Percentiles rank a stretch among this genome's conserved stretches.
Evolutionary conservation across 2,113 vertebrate genomes (phyloP).

Genomic region (Microtus richardsoni): DNA sequence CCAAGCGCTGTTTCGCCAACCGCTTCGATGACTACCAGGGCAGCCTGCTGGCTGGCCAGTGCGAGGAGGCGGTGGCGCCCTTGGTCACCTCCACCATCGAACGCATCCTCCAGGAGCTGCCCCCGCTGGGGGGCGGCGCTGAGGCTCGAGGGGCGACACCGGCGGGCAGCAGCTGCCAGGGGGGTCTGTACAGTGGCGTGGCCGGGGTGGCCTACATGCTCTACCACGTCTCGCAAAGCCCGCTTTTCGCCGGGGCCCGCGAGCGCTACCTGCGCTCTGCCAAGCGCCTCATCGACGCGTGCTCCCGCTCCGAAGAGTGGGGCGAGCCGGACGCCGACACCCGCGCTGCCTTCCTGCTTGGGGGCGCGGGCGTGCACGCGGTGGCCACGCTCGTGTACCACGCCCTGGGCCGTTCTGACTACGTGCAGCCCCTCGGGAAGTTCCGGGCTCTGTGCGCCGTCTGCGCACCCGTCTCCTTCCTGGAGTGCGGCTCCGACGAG

Average conservation of each 20-base stretch:
- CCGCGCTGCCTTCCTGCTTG: slow-evolving; percentile 92
- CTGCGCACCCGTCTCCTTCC: slow-evolving; percentile 90
- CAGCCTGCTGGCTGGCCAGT: slow-evolving; percentile 87
- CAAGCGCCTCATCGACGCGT: slow-evolving; percentile 91
- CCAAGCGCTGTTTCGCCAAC: slow-evolving; percentile 92
- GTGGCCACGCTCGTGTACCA: slow-evolving; percentile 92
- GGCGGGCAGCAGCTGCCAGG: slow-evolving; percentile 84
- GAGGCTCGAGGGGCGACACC: slow-evolving; percentile 70
- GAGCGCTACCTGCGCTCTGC: slow-evolving; percentile 90
- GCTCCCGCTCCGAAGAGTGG: slow-evolving; percentile 88
- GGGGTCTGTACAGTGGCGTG: slow-evolving; percentile 91
- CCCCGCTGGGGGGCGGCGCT: slow-evolving; percentile 75
- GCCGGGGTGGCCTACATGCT: slow-evolving; percentile 94
- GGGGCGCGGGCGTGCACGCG: slow-evolving; percentile 91
- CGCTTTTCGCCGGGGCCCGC: slow-evolving; percentile 88
- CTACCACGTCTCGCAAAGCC: slow-evolving; percentile 91
- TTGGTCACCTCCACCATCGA: slow-evolving; percentile 89
- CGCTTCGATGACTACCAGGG: slow-evolving; percentile 93
- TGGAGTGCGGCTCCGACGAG: slow-evolving; percentile 94
- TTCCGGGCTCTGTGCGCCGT: slow-evolving; percentile 91
- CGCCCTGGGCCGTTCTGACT: slow-evolving; percentile 89
- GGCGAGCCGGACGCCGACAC: slow-evolving; percentile 90
- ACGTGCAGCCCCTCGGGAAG: slow-evolving; percentile 89
- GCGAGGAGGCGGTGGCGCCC: slow-evolving; percentile 85
- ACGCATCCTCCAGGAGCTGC: slow-evolving; percentile 89